phyloP scores from a whole-genome alignment of 2,113 vertebrate species.

The Phainopepla nitens region DNA sequence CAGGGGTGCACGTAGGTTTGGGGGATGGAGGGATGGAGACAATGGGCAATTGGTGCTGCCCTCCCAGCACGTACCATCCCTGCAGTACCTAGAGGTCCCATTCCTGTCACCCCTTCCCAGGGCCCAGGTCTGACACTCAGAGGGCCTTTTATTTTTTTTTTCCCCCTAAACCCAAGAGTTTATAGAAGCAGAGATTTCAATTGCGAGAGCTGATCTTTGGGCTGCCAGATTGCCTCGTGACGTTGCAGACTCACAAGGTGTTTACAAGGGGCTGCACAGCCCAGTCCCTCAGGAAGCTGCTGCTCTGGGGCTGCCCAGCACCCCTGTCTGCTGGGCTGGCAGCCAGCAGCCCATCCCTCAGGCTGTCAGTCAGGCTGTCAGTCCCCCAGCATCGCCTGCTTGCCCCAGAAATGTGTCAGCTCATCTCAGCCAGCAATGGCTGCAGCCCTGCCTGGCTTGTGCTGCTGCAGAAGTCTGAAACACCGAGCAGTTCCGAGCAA shows the following conservation, averaged over 20 bases:
- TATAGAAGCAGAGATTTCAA: not conserved
- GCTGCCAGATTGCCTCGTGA: not conserved
- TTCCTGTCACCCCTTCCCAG: not conserved
- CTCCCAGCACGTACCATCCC: not conserved
- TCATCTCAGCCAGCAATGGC: rapidly evolving
- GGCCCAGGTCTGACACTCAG: not conserved
- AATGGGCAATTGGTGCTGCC: not conserved
- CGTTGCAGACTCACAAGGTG: not conserved
- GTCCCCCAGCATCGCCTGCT: not conserved
- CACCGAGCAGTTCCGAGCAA: not conserved
- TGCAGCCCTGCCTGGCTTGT: not conserved
- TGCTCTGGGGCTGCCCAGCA: not conserved
- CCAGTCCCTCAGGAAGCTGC: not conserved
- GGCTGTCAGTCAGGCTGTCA: not conserved
- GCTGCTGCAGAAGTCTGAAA: not conserved
- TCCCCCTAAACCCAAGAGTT: not conserved
- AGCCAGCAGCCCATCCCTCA: not conserved
- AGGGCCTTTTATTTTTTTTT: not conserved
- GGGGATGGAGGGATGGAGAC: not conserved
- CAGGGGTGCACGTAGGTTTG: not conserved
- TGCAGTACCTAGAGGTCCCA: not conserved
- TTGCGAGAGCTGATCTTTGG: not conserved
- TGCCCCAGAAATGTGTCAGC: not conserved
- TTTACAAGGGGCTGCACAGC: not conserved
- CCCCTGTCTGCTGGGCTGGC: not conserved